Conservation (phyloP, 2,888 invertebrate genomes). For the Melipona bicolor region DNA sequence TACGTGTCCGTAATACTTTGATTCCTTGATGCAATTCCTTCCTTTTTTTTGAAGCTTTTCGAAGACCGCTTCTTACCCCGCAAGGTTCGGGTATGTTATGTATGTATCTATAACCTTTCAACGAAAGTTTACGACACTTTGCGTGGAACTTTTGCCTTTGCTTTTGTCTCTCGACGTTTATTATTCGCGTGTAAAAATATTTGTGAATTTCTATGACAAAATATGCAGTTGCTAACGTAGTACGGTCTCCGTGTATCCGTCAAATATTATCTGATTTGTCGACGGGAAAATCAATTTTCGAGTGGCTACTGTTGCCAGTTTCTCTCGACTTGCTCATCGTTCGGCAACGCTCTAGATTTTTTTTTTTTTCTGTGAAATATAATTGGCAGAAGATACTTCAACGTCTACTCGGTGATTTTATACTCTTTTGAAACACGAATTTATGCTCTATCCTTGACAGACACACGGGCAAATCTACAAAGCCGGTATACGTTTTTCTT, state of each 20-base stretch:
- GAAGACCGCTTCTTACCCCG: conserved; percentile 31
- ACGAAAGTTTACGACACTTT: conserved; percentile 60
- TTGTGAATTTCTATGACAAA: conserved; percentile 75
- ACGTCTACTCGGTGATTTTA: background rate
- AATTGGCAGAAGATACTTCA: conserved; percentile 12
- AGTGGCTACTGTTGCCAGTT: background rate
- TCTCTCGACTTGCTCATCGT: background rate
- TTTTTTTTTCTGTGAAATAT: conserved; percentile 19
- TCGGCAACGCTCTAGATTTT: background rate
- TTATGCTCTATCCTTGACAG: conserved; percentile 41
- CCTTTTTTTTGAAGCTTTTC: conserved; percentile 44
- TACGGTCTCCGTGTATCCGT: conserved; percentile 53
- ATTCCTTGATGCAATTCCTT: conserved; percentile 61
- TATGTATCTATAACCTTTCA: conserved; percentile 14
- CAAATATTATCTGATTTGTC: conserved; percentile 12
- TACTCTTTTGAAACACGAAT: conserved; percentile 42
- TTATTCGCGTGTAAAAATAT: conserved; percentile 79
- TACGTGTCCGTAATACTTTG: conserved; percentile 76
- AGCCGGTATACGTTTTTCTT: conserved; percentile 33
- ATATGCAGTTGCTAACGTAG: conserved; percentile 58
- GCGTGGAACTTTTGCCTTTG: conserved; percentile 55
- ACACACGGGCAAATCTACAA: conserved; percentile 37
- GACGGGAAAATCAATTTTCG: conserved; percentile 11
- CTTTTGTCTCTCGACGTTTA: conserved; percentile 42
- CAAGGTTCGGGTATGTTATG: too few relatives aligned